Evolutionary conservation across 2,797 vertebrate genomes (phyloP).

Genomic region (Anas acuta): DNA sequence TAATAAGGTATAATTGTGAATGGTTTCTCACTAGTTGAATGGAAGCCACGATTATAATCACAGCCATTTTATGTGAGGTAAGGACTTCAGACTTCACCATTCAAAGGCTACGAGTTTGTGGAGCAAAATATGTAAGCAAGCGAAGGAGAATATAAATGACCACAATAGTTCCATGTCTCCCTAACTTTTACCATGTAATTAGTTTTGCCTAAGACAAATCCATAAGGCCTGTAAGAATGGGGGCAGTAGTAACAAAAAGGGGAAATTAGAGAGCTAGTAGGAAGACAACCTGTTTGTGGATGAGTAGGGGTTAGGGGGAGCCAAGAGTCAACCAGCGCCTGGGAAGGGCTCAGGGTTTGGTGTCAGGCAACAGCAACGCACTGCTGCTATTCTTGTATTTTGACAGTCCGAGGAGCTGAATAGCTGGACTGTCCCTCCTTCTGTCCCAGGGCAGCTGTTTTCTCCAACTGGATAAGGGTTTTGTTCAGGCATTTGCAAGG

Average conservation of each 20-base stretch:
- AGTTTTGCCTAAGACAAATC: neutral
- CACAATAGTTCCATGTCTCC: fast-evolving
- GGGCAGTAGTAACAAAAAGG: neutral
- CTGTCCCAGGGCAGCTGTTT: neutral
- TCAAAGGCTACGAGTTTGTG: neutral
- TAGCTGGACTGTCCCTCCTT: neutral
- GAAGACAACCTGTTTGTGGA: neutral
- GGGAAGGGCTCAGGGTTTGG: neutral
- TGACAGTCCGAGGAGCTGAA: neutral
- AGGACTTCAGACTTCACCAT: neutral
- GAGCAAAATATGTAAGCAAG: neutral
- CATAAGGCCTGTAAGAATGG: neutral
- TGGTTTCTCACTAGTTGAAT: neutral
- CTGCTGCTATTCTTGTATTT: neutral
- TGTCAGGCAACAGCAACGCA: fast-evolving
- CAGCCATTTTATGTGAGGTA: neutral
- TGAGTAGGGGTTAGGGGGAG: neutral
- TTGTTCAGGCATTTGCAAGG: neutral
- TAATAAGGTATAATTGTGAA: neutral
- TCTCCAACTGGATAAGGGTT: neutral
- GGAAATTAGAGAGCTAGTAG: neutral
- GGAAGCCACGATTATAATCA: neutral
- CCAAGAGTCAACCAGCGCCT: neutral
- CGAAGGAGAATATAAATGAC: neutral
- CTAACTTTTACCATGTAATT: neutral